A percentile compares a stretch with the other conserved stretches of the same genome.
These are phyloP conservation scores for Cantharis rufa DNA, from an alignment of 2,888 invertebrate genomes.

Conservation along the genomic window DNA sequence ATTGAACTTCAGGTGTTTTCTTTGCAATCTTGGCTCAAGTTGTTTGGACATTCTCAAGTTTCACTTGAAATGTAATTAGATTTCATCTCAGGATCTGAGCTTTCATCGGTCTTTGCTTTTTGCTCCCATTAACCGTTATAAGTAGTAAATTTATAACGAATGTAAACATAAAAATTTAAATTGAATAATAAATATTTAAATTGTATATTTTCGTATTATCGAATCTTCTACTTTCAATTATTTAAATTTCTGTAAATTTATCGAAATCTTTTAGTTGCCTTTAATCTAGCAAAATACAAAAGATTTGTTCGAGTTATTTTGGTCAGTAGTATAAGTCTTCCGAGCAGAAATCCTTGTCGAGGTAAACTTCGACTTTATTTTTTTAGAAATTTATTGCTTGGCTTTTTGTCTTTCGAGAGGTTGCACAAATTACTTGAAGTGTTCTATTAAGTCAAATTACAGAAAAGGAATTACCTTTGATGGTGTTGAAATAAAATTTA, in stretches of 20 bases:
- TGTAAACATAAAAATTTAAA: not conserved
- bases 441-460: not conserved
- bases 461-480: not conserved
- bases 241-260: not conserved
- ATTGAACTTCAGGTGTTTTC: constrained; percentile 50
- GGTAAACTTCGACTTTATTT: not conserved
- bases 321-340: not conserved
- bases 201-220: not conserved
- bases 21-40: constrained; percentile 36
- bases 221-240: not conserved
- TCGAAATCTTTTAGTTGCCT: not conserved
- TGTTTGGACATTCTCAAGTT: constrained; percentile 38
- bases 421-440: not conserved
- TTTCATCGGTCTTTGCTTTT: not conserved
- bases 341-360: not conserved
- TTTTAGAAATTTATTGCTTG: not conserved
- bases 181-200: not conserved
- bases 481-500: not conserved
- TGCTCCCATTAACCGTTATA: not conserved
- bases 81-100: constrained; percentile 31
- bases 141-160: not conserved
- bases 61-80: constrained; percentile 34
- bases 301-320: not conserved
- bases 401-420: not conserved
- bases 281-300: not conserved